Percentiles rank a stretch among this genome's conserved stretches.
Evolutionary conservation across 2,797 vertebrate species (phyloP).

Genomic region (Pseudochirops corinnae): DNA sequence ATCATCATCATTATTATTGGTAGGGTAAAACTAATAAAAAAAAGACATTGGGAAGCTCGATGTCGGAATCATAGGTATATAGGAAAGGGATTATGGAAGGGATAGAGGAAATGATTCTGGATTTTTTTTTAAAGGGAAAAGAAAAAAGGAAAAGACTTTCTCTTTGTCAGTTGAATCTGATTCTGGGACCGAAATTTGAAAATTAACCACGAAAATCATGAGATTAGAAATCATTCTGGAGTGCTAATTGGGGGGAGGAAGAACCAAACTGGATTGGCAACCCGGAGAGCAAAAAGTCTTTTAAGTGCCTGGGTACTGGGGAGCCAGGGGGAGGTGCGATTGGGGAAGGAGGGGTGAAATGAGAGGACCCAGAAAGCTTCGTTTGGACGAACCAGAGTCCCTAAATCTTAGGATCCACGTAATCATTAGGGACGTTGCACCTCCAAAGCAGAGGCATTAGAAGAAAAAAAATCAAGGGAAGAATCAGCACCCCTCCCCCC

Average conservation of each 20-base stretch:
- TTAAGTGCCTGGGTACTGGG: background rate
- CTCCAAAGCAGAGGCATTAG: constrained; percentile 36
- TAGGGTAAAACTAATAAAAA: background rate
- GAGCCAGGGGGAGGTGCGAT: rapidly evolving
- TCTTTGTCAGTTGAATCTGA: background rate
- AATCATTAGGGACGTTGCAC: constrained; percentile 44
- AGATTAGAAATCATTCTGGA: constrained; percentile 32
- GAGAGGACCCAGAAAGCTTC: constrained; percentile 30
- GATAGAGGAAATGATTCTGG: background rate
- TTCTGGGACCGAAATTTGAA: background rate
- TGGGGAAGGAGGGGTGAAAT: background rate
- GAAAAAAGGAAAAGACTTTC: background rate
- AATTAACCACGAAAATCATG: background rate
- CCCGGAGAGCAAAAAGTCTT: background rate
- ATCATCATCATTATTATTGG: background rate
- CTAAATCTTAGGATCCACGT: constrained; percentile 59
- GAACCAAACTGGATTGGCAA: background rate
- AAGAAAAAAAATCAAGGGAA: constrained; percentile 4
- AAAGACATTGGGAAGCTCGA: background rate
- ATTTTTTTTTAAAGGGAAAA: background rate
- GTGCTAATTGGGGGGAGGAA: background rate
- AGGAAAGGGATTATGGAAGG: background rate
- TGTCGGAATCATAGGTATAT: background rate
- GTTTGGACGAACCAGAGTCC: constrained; percentile 56
- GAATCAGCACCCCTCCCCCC: background rate